Evolutionary conservation across 2,797 vertebrate species (phyloP).

Genomic region (Betta splendens): DNA sequence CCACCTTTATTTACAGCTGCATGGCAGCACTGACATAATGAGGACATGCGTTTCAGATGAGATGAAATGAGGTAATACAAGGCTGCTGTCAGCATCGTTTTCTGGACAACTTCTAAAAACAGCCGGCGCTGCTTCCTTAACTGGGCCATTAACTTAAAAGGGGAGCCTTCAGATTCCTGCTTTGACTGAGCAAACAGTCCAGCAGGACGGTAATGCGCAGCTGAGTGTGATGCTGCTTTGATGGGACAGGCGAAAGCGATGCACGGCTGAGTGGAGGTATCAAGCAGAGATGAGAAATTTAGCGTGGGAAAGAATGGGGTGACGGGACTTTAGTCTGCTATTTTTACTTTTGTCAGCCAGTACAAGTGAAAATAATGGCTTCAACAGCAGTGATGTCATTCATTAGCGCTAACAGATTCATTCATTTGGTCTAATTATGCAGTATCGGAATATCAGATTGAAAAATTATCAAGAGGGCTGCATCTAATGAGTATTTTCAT

Average conservation of each 20-base stretch:
- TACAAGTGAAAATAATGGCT: conserved; percentile 6
- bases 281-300: conserved; percentile 22
- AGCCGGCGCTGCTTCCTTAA: conserved; percentile 54
- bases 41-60: conserved; percentile 72
- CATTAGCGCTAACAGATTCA: not conserved
- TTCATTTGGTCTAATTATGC: not conserved
- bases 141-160: conserved; percentile 69
- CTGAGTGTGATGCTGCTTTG: conserved; percentile 38
- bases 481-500: not conserved
- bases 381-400: conserved; percentile 5
- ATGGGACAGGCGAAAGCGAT: conserved; percentile 38
- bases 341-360: conserved; percentile 25
- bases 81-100: conserved; percentile 58
- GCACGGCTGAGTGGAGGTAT: conserved; percentile 15
- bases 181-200: conserved; percentile 58
- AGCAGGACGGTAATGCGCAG: conserved; percentile 43
- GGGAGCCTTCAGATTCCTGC: conserved; percentile 60
- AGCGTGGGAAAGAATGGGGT: conserved; percentile 19
- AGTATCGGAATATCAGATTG: not conserved
- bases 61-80: conserved; percentile 72
- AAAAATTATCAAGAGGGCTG: not conserved
- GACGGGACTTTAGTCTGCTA: conserved; percentile 33
- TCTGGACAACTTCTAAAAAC: conserved; percentile 66
- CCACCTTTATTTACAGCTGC: conserved; percentile 70
- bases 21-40: conserved; percentile 71